Evolutionary conservation across 35 echinoderm and acorn worm species (phyloP).

Genomic region (Diadema setosum): DNA sequence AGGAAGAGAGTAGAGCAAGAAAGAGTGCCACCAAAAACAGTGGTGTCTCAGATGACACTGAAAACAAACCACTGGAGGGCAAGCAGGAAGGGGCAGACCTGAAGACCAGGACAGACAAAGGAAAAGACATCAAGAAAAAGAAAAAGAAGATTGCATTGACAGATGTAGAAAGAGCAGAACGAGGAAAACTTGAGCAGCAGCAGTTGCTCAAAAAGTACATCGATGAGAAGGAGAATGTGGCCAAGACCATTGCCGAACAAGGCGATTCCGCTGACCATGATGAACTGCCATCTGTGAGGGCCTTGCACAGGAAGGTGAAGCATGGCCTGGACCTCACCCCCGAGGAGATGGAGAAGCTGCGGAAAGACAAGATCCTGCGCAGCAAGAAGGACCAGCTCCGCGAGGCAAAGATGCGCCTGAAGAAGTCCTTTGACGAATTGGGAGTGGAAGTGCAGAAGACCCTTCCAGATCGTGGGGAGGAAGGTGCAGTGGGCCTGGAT

Average conservation of each 20-base stretch:
- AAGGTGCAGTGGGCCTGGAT: not conserved
- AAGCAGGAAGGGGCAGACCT: not conserved
- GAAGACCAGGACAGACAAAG: not conserved
- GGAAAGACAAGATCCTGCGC: not conserved
- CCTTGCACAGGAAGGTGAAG: not conserved
- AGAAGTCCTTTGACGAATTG: not conserved
- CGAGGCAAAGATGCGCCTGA: not conserved
- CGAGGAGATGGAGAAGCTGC: not conserved
- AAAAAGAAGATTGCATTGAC: not conserved
- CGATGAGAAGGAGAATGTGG: not conserved
- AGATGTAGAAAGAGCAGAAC: not conserved
- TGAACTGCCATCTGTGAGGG: not conserved
- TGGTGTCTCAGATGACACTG: not conserved
- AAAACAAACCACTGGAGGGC: not conserved
- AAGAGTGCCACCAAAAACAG: not conserved
- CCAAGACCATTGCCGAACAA: not conserved
- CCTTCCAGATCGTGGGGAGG: not conserved
- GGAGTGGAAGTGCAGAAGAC: not conserved
- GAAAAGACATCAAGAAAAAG: not conserved
- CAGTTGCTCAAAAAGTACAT: not conserved
- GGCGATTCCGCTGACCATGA: not conserved
- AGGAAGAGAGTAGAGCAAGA: not conserved
- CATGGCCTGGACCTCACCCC: not conserved
- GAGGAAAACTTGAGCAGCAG: not conserved
- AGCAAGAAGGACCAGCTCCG: not conserved